These are phyloP conservation scores for Scaptomyza flava DNA, from an alignment of 2,888 invertebrate genomes.

Conservation along the genomic window DNA sequence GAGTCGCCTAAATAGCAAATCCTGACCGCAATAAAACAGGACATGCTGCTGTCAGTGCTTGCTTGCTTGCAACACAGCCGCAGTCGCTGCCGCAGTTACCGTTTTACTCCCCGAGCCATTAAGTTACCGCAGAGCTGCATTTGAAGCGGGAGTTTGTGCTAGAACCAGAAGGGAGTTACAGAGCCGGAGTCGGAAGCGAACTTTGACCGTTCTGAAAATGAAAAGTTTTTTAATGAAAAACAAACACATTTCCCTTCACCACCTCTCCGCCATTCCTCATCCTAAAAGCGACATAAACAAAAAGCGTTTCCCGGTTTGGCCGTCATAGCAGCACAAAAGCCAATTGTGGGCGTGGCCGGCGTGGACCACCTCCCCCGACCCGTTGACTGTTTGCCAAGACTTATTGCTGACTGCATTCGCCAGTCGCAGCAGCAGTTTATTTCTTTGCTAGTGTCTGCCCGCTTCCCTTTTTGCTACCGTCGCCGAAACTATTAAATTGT, in stretches of 20 bases:
- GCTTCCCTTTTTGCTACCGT: constrained; percentile 5
- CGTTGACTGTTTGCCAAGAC: constrained; percentile 69
- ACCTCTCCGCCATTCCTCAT: not conserved
- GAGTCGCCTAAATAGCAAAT: constrained; percentile 59
- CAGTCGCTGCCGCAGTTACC: not conserved
- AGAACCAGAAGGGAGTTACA: not conserved
- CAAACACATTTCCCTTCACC: constrained; percentile 73
- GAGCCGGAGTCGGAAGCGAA: constrained; percentile 48
- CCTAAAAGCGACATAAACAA: constrained; percentile 16
- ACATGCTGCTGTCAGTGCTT: constrained; percentile 53
- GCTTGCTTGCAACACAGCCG: constrained; percentile 4
- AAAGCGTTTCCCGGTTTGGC: constrained; percentile 20
- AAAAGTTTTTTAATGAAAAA: constrained; percentile 82
- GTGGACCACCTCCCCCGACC: constrained; percentile 3
- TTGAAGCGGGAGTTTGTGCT: constrained; percentile 5
- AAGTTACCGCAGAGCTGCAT: constrained; percentile 42
- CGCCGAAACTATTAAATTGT: constrained; percentile 71
- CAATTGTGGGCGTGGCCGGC: constrained; percentile 67
- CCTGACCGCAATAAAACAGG: constrained; percentile 75
- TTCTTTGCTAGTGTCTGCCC: constrained; percentile 51
- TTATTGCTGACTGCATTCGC: constrained; percentile 70
- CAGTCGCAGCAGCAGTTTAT: constrained; percentile 64
- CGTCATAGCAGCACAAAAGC: constrained; percentile 59
- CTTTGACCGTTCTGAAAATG: constrained; percentile 73
- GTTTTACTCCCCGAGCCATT: constrained; percentile 5